A percentile compares a stretch with the other conserved stretches of the same genome.
These are phyloP conservation scores for Zenarchopterus dispar DNA, from an alignment of 2,797 vertebrate species.

Conservation along the genomic window DNA sequence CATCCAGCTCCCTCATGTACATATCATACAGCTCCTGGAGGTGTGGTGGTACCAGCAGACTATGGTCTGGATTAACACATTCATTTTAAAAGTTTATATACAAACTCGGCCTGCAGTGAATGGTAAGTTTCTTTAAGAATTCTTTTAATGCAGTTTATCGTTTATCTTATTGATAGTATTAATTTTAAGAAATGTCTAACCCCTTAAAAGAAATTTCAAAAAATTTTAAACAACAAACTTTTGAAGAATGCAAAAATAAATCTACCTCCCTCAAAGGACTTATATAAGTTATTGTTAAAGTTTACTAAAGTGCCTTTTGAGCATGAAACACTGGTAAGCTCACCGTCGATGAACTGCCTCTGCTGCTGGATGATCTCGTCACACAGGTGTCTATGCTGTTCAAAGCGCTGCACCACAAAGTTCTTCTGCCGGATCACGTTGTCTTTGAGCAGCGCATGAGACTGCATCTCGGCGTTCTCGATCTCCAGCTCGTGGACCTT, in stretches of 20 bases:
- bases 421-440: constrained; percentile 87
- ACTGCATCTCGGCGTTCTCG: constrained; percentile 86
- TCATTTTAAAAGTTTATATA: background rate
- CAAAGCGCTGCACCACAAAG: constrained; percentile 85
- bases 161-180: too few species aligned
- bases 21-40: constrained; percentile 88
- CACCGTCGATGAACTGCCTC: constrained; percentile 85
- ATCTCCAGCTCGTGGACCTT: constrained; percentile 90
- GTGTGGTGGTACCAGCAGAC: constrained; percentile 83
- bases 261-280: too few species aligned
- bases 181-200: background rate
- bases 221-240: too few species aligned
- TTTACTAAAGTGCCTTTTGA: background rate
- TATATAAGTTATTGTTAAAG: too few species aligned
- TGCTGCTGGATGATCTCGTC: constrained; percentile 91
- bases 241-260: too few species aligned
- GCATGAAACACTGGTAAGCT: background rate
- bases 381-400: constrained; percentile 87
- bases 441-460: constrained; percentile 85
- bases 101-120: background rate
- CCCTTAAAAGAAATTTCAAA: too few species aligned
- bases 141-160: too few species aligned
- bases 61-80: constrained; percentile 81
- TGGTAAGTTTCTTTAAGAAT: too few species aligned
- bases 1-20: constrained; percentile 86